Percentiles rank a stretch among this genome's conserved stretches.
Evolutionary conservation across 2,888 invertebrate species (phyloP).

Genomic region (Cryptocephalus moraei): DNA sequence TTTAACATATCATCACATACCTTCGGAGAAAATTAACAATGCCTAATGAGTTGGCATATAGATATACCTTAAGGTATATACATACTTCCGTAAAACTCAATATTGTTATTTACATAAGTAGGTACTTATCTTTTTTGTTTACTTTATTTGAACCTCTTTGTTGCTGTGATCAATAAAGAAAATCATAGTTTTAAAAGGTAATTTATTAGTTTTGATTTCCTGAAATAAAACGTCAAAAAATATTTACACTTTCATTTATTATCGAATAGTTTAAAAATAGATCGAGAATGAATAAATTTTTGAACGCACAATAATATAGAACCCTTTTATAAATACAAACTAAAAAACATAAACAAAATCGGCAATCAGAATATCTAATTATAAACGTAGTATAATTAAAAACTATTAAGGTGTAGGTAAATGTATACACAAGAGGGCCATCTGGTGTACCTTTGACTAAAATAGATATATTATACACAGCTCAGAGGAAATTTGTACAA

Average conservation of each 20-base stretch:
- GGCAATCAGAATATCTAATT: conserved; percentile 28
- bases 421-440: conserved; percentile 37
- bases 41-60: too few species aligned
- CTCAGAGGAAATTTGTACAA: conserved; percentile 35
- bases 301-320: conserved; percentile 15
- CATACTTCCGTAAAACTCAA: too few species aligned
- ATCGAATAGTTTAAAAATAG: conserved; percentile 14
- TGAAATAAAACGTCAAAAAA: conserved; percentile 2
- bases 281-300: conserved; percentile 10
- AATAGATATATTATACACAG: conserved; percentile 37
- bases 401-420: conserved; percentile 36
- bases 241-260: conserved; percentile 15
- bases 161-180: too few species aligned
- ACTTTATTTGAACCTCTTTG: too few species aligned
- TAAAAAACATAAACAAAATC: conserved; percentile 25
- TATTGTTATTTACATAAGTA: too few species aligned
- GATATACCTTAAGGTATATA: too few species aligned
- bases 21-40: too few species aligned
- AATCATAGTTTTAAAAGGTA: too few species aligned
- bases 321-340: conserved; percentile 20
- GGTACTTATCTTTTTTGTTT: too few species aligned
- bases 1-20: too few species aligned
- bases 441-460: conserved; percentile 32
- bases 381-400: conserved; percentile 30
- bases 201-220: neutral